These are phyloP conservation scores for Drosophila cognata DNA, from an alignment of 2,888 invertebrate species.

Conservation along the genomic window DNA sequence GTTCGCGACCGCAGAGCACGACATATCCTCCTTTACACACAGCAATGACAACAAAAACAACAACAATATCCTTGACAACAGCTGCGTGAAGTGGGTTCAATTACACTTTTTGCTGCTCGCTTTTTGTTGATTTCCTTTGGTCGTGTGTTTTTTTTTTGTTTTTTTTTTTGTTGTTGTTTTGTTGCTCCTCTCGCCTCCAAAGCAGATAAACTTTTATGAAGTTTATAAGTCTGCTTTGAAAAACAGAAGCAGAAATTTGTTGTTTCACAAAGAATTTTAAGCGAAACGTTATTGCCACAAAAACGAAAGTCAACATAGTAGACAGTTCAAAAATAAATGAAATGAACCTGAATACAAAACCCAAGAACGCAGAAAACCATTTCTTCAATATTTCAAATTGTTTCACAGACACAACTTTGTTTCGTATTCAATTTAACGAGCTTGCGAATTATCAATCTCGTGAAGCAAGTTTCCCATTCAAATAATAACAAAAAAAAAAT, in stretches of 20 bases:
- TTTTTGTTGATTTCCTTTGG: conserved; percentile 27
- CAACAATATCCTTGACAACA: conserved; percentile 57
- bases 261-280: conserved; percentile 46
- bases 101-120: conserved; percentile 50
- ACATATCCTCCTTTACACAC: conserved; percentile 52
- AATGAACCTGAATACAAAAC: conserved; percentile 29
- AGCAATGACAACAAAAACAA: conserved; percentile 28
- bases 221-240: conserved; percentile 50
- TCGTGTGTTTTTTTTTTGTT: conserved; percentile 16
- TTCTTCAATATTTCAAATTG: conserved; percentile 25
- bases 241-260: conserved; percentile 31
- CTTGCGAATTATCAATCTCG: conserved; percentile 16
- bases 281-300: conserved; percentile 62
- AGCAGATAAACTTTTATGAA: conserved; percentile 69
- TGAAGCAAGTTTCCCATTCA: conserved; percentile 10
- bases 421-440: conserved; percentile 28
- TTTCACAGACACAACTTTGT: conserved; percentile 18
- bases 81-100: conserved; percentile 78
- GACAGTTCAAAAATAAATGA: conserved; percentile 18
- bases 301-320: conserved; percentile 57
- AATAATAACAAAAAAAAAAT: conserved; percentile 5
- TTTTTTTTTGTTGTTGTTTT: neutral
- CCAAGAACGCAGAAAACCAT: conserved; percentile 21
- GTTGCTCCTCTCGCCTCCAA: neutral
- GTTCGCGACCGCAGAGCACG: conserved; percentile 65